Evolutionary conservation across 1,140 invertebrate species (phyloP).

Genomic region (Lepidotrigona ventralis): DNA sequence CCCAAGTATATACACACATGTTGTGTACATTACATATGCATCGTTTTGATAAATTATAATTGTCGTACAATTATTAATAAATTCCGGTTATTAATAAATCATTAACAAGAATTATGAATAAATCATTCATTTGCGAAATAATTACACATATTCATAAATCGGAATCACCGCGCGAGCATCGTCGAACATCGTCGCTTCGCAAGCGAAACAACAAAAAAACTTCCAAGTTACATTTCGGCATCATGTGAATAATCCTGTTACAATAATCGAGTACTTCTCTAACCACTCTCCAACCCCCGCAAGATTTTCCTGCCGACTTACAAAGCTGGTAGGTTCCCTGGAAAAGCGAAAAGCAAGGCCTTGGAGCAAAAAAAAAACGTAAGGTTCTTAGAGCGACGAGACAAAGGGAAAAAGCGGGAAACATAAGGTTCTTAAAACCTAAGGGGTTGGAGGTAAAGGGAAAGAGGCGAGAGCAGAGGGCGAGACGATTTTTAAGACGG

Average conservation of each 20-base stretch:
- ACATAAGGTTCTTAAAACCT: slow-evolving; percentile 3
- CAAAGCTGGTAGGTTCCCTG: not conserved
- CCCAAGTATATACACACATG: no score
- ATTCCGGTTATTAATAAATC: no score
- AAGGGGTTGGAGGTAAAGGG: not conserved
- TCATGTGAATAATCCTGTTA: not conserved
- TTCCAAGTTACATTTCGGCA: not conserved
- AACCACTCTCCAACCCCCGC: not conserved
- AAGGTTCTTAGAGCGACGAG: not conserved
- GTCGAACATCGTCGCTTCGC: no score
- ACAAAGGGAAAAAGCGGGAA: not conserved
- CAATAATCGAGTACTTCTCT: no score
- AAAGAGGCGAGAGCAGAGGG: not conserved
- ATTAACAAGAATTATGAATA: no score
- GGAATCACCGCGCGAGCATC: no score
- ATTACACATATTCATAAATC: no score
- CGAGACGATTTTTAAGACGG: slow-evolving; percentile 1
- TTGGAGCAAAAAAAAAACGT: not conserved
- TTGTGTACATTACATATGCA: no score
- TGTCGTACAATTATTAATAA: no score
- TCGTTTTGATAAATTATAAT: no score
- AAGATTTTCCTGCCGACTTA: not conserved
- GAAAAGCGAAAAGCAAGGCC: not conserved
- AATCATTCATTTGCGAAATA: no score
- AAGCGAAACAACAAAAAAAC: no score